Conservation (phyloP, 2,888 invertebrate species). For the Hermodice carunculata region DNA sequence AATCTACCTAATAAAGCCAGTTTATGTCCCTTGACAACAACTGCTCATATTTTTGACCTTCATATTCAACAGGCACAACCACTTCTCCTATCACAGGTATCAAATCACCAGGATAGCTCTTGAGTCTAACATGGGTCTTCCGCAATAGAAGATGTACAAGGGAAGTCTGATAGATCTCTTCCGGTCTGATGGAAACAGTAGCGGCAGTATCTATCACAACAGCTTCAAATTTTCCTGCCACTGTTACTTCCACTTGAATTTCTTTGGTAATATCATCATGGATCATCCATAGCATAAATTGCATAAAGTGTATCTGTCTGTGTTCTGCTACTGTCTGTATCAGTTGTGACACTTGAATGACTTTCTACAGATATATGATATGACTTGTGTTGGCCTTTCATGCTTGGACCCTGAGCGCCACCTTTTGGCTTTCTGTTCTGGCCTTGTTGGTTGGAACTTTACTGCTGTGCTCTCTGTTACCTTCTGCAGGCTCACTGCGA, state of each 20-base stretch:
- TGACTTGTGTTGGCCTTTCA: too few relatives aligned
- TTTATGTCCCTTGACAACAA: background rate
- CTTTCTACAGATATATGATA: too few relatives aligned
- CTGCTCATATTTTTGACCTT: background rate
- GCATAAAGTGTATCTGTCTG: too few relatives aligned
- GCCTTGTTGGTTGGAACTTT: too few relatives aligned
- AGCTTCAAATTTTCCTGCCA: background rate
- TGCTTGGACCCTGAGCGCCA: too few relatives aligned
- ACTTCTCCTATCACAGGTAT: background rate
- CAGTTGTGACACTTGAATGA: too few relatives aligned
- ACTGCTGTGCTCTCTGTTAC: too few relatives aligned
- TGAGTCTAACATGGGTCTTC: background rate
- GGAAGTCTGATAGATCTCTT: background rate
- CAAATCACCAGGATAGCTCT: background rate
- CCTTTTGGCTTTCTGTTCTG: too few relatives aligned
- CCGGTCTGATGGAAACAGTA: background rate
- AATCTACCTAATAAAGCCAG: background rate
- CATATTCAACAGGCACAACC: background rate
- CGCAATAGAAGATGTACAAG: background rate
- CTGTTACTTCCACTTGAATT: background rate
- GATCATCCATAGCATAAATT: too few relatives aligned
- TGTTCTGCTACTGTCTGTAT: too few relatives aligned
- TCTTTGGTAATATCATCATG: background rate
- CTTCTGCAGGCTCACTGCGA: background rate
- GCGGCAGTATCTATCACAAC: constrained; percentile 2